Conservation (phyloP, 2,888 invertebrate species). For the Spilarctia lutea region DNA sequence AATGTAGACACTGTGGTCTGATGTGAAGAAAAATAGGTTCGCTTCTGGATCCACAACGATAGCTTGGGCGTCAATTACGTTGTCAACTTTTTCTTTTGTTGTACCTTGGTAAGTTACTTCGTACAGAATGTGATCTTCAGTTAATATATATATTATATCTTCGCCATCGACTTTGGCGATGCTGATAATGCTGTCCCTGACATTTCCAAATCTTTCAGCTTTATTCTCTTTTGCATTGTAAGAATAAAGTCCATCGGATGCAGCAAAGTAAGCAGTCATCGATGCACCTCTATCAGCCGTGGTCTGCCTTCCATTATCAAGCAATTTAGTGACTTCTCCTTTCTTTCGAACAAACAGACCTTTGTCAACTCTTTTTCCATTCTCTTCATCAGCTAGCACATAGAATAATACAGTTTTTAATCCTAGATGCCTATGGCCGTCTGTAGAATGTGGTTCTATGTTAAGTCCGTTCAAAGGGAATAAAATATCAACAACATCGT, state of each 20-base stretch:
- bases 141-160: background rate
- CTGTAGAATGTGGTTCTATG: background rate
- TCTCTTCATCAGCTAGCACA: background rate
- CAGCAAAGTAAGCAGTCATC: background rate
- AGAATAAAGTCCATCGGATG: background rate
- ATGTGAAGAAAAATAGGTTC: background rate
- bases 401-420: background rate
- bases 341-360: background rate
- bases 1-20: background rate
- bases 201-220: background rate
- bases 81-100: background rate
- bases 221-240: background rate
- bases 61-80: background rate
- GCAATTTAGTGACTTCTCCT: background rate
- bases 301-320: background rate
- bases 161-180: background rate
- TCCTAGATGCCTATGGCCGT: background rate
- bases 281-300: background rate
- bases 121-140: background rate
- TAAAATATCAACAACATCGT: background rate
- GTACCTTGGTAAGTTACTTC: slow-evolving; percentile 12
- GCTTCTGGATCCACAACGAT: background rate
- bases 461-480: background rate
- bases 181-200: background rate
- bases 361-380: background rate